phyloP scores from a whole-genome alignment of 2,113 vertebrate genomes.

The Gallinago undulata region DNA sequence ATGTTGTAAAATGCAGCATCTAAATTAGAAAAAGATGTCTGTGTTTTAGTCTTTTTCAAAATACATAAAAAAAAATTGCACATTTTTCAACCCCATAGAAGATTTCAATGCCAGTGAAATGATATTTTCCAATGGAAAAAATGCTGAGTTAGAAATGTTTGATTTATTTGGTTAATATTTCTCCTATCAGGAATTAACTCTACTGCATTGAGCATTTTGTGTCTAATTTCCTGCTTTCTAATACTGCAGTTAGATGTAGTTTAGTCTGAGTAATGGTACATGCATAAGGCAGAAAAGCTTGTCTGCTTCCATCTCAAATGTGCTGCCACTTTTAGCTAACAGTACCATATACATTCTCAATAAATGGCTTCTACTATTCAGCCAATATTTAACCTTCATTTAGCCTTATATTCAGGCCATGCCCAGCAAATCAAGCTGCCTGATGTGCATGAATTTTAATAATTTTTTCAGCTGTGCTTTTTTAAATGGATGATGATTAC shows the following conservation, averaged over 20 bases:
- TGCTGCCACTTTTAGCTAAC: neutral
- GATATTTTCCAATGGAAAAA: neutral
- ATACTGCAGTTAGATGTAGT: neutral
- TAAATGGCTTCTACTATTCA: neutral
- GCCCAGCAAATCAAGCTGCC: neutral
- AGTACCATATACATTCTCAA: neutral
- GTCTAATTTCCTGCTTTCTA: neutral
- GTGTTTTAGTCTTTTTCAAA: neutral
- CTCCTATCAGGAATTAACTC: neutral
- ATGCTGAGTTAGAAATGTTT: neutral
- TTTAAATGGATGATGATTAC: neutral
- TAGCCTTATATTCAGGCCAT: neutral
- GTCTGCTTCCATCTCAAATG: neutral
- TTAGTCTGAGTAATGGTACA: neutral
- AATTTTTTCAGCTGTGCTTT: neutral
- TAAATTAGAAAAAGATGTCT: neutral
- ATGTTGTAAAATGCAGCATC: neutral
- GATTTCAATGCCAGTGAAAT: neutral
- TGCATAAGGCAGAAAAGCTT: neutral
- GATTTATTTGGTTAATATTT: neutral
- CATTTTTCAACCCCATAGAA: neutral
- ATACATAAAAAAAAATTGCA: neutral
- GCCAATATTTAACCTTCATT: conserved; percentile 4
- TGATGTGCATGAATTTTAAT: neutral
- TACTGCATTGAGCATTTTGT: neutral